Evolutionary conservation across 2,797 vertebrate genomes (phyloP), one percentile per base, ranked within the genome.

Genomic region (Micromesistius poutassou): DNA sequence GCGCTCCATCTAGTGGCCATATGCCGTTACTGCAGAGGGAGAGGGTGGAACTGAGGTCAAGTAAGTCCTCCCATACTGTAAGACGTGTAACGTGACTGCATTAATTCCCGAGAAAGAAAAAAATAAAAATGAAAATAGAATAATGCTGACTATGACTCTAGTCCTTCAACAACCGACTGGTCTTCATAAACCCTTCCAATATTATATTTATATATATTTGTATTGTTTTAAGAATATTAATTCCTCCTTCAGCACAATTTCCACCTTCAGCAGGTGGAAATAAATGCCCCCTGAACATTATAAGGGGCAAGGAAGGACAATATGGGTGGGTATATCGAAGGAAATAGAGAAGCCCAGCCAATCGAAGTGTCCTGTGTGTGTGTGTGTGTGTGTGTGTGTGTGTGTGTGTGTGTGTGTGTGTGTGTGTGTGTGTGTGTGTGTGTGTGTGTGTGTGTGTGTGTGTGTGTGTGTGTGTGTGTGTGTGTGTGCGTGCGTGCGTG

Each of bases 1-100:
- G 40, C 55, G 76, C 79, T 73, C 92, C 92, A 92, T 85, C 93
- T 91, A 86, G 91, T 90, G 93, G 90, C 31, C 25, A 55, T 35
- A 31, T 50, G 0, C 5, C 73, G 28, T 40, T 73, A 79, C 33
- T 66, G 50, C 70, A 7, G n/a, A 78, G 7, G 1, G 31, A 35
- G 72, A 77, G 81, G 36, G 70, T 33, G 13, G 13, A 74, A 70
- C 25, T 68, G 62, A n/a, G 62, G 62, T 68, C 62, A 68, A 12
- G 62, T 28, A 13, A 4, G 4, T 30, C 62, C 55, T 62, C 55
- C n/a, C n/a, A n/a, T 62, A 68, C 62, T 25, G n/a, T 62, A 62
- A 25, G 55, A 25, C 55, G 25, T 28, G 19, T 68, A 28, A 68
- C 62, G 12, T 25, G 62, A 28, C 62, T 68, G 62, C n/a, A 68